Conservation (phyloP, 2,888 invertebrate species). For the Rhyacophila evoluta region DNA sequence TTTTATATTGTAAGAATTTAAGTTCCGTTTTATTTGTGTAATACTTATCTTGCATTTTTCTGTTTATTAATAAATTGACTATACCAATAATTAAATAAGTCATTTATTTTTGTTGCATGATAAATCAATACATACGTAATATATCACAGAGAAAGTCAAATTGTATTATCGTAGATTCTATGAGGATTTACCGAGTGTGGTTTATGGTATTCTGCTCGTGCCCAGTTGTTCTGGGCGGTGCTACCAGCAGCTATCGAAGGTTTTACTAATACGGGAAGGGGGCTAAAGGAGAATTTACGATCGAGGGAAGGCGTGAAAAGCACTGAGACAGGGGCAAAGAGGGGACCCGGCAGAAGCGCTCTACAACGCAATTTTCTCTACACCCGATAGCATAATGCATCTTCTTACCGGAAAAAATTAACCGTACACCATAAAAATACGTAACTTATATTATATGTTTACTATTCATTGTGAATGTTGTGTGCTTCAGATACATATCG, state of each 20-base stretch:
- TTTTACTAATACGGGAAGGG: not conserved
- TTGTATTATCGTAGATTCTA: too few relatives aligned
- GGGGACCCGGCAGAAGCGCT: not conserved
- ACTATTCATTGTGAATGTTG: not conserved
- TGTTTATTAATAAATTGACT: too few relatives aligned
- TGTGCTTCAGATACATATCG: not conserved
- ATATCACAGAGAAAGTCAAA: too few relatives aligned
- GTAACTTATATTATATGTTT: not conserved
- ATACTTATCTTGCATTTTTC: too few relatives aligned
- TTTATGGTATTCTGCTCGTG: not conserved
- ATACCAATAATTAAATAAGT: too few relatives aligned
- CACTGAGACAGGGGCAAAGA: not conserved
- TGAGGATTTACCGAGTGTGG: not conserved
- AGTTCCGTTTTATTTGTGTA: too few relatives aligned
- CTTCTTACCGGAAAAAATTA: not conserved
- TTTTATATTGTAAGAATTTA: too few relatives aligned
- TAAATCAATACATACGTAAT: too few relatives aligned
- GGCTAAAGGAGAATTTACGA: constrained; percentile 18
- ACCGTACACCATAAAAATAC: not conserved
- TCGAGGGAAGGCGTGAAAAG: constrained; percentile 24
- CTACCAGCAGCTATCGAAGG: constrained; percentile 22
- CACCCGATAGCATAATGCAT: not conserved
- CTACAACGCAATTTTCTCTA: constrained; percentile 9
- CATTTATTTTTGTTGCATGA: too few relatives aligned
- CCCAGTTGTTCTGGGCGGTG: constrained; percentile 20